Base-by-base conservation (phyloP, 2,113 vertebrate species). In the Caranx ignobilis region DNA sequence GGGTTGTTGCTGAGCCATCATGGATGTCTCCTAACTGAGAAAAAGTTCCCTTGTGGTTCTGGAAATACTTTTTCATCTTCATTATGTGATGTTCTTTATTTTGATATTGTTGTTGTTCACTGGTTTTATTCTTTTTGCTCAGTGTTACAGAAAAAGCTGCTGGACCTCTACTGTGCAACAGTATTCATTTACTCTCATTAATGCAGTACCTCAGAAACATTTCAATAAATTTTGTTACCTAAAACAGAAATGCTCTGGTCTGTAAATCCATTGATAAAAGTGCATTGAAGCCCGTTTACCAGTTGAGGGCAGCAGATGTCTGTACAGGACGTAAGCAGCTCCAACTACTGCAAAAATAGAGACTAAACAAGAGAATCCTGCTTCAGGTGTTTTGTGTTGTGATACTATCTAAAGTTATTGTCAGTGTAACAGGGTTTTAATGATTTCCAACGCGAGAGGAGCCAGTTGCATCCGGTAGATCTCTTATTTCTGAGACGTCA, bases 231-330 rank as follows among this genome's bases (percentile, higher is more conserved):
- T 35, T 59, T 79, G 6, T 31, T 71, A 32, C 6, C 0, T 70
- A 6, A 57, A 65, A 63, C 1, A 10, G 2, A 34, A 59, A 37
- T 0, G 1, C 0, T 3, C 35, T 15, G 2, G 21, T 26, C 11
- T 11, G 65, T 73, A 4, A 19, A 72, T 66, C 43, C 4, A 5
- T 15, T 10, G 8, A 34, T 9, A n/a, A 41, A 62, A 1, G 18
- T 86, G 77, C 43, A 45, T 9, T 0, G 59, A 2, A 19, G 11
- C 43, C 18, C 11, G 2, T 6, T 37, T 0, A 11, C 91, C 92
- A 75, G 86, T 78, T 34, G 92, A 54, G 71, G 92, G 91, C 83
- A 87, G 79, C 71, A 83, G 12, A 66, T 54, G 26, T 34, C 77
- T 45, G 2, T 0, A 2, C 5, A 61, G 15, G 12, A 2, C 13